Base-by-base conservation (phyloP, 2,888 invertebrate species). In the Stenoptilia bipunctidactyla region DNA sequence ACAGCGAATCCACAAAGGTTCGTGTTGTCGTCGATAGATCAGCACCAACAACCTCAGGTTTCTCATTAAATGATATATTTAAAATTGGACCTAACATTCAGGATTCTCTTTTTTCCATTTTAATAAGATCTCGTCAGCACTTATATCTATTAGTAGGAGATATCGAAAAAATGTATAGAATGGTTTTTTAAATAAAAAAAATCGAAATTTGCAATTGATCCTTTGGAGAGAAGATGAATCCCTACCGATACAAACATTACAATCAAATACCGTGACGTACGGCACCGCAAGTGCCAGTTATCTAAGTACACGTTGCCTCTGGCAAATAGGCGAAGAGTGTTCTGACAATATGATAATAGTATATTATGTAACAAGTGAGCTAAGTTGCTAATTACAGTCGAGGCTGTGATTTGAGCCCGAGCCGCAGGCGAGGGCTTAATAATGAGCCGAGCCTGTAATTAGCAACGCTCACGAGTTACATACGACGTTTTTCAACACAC, bases 181-280 rank as follows among this genome's bases (percentile, higher is more conserved):
- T 20, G 13, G 15, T 41, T 3, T 12, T 13, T 20, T 39, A 2
- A 13, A 42, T 12, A 20, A 43, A 27, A 9, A 12, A 12, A 37
- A 43, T 35, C 37, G 43, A 8, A 30, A 42, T 13, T 30, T 40
- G 10, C 40, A 40, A 13, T 27, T 40, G 5, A 40, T 43, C 5
- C 15, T 43, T 15, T 43, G 40, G 40, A 34, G 43, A 35, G 36
- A 42, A n/a, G 25, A 37, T 12, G n/a, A 4, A 10, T 33, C 15
- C 37, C 37, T 13, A 35, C 37, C 9, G 13, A 14, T 12, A n/a
- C n/a, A n/a, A n/a, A 34, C 34, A 3, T 34, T 34, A 13, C 34
- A 36, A 3, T 20, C 48, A 13, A 45, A 48, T 39, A 50, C 48
- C 9, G 34, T 51, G 1, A 47, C 51, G 15, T 50, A 50, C 36